phyloP scores from a whole-genome alignment of 1,140 invertebrate species.

The Bombyx mandarina region DNA sequence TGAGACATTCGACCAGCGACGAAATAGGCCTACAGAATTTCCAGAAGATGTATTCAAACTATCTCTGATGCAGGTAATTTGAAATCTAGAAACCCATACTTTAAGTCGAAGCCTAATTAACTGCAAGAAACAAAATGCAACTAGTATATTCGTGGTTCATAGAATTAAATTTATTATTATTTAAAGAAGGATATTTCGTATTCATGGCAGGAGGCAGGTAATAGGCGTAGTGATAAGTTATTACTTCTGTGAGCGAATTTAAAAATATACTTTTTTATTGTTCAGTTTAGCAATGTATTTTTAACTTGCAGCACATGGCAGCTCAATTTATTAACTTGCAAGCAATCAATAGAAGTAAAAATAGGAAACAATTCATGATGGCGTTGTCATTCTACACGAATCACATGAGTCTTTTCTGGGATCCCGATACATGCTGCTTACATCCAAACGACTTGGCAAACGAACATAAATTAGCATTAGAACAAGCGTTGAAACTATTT shows the following conservation, averaged over 20 bases:
- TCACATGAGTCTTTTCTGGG: background rate
- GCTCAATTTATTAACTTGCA: background rate
- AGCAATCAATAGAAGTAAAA: background rate
- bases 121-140: too few relatives aligned
- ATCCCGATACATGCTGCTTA: background rate
- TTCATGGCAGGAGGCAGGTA: too few relatives aligned
- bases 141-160: too few relatives aligned
- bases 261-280: too few relatives aligned
- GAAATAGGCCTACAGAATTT: background rate
- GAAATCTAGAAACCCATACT: too few relatives aligned
- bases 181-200: too few relatives aligned
- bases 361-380: background rate
- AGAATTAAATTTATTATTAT: too few relatives aligned
- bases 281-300: too few relatives aligned
- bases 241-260: too few relatives aligned
- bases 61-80: too few relatives aligned
- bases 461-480: background rate
- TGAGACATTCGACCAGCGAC: background rate
- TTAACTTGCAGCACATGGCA: background rate
- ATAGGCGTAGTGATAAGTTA: too few relatives aligned
- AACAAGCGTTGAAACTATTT: background rate
- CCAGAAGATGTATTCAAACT: background rate
- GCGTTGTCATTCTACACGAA: background rate
- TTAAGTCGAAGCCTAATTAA: too few relatives aligned
- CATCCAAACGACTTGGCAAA: background rate